Percentiles rank a stretch among this genome's conserved stretches.
Conservation (phyloP, 2,888 invertebrate genomes). For the Drosophila histrio region DNA sequence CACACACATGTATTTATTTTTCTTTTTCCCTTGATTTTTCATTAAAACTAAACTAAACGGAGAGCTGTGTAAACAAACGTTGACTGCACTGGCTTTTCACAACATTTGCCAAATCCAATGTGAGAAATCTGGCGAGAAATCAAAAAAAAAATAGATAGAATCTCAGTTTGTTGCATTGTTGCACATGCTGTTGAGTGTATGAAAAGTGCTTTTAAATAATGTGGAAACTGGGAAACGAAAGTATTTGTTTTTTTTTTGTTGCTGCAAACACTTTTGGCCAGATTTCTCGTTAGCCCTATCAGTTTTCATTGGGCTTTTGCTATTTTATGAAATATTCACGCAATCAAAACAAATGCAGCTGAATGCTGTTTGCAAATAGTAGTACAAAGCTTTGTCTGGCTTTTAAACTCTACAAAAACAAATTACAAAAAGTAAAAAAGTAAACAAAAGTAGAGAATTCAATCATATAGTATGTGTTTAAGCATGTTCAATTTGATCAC, state of each 20-base stretch:
- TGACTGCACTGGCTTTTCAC: conserved; percentile 30
- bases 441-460: background rate
- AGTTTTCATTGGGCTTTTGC: conserved; percentile 35
- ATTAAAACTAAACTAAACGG: conserved; percentile 28
- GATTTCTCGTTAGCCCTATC: conserved; percentile 27
- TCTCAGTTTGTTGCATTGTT: conserved; percentile 21
- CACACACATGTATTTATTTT: background rate
- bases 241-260: conserved; percentile 23
- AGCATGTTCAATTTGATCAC: background rate
- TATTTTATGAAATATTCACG: conserved; percentile 48
- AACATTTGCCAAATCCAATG: conserved; percentile 41
- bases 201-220: conserved; percentile 56
- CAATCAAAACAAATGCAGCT: conserved; percentile 27
- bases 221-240: conserved; percentile 49
- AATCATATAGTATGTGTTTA: background rate
- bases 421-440: background rate
- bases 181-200: conserved; percentile 37
- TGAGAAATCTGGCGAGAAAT: conserved; percentile 4
- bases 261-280: conserved; percentile 43
- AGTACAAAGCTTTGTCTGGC: conserved; percentile 30
- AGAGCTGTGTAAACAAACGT: conserved; percentile 58
- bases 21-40: conserved; percentile 23
- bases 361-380: background rate
- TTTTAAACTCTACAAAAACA: conserved; percentile 7
- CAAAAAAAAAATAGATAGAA: conserved; percentile 14